Percentiles rank a stretch among this genome's conserved stretches.
These are phyloP conservation scores for Archaeoteleia sp. DNA, from an alignment of 2,888 invertebrate genomes.

Conservation along the genomic window DNA sequence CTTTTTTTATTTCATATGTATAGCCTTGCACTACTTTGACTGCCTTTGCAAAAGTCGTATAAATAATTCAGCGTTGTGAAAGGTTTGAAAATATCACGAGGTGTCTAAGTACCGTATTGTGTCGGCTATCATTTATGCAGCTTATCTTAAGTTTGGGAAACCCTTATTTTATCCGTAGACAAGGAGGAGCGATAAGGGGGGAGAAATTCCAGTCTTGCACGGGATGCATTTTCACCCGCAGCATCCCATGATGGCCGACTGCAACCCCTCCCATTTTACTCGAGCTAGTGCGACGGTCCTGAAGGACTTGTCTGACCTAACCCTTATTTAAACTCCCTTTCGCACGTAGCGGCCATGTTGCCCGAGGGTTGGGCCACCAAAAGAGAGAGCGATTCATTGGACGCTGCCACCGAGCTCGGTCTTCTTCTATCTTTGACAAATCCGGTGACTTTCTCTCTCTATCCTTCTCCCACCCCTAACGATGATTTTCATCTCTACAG, in stretches of 20 bases:
- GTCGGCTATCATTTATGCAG: slow-evolving; percentile 49
- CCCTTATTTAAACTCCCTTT: slow-evolving; percentile 56
- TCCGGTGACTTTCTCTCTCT: slow-evolving; percentile 26
- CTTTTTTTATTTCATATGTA: neutral
- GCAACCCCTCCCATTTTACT: slow-evolving; percentile 59
- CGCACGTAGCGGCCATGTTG: slow-evolving; percentile 71
- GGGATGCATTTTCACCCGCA: slow-evolving; percentile 60
- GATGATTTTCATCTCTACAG: slow-evolving; percentile 33
- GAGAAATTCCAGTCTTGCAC: slow-evolving; percentile 43
- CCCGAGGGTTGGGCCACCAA: slow-evolving; percentile 72
- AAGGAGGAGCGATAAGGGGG: slow-evolving; percentile 39
- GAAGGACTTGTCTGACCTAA: slow-evolving; percentile 61
- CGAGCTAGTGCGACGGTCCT: slow-evolving; percentile 58
- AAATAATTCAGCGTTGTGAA: slow-evolving; percentile 31
- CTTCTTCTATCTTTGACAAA: slow-evolving; percentile 41
- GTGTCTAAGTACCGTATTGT: slow-evolving; percentile 39
- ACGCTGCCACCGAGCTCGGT: slow-evolving; percentile 54
- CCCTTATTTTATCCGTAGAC: slow-evolving; percentile 45
- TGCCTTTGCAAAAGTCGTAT: slow-evolving; percentile 18
- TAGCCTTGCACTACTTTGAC: too few relatives aligned
- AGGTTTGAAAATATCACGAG: slow-evolving; percentile 14
- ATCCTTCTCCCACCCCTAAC: slow-evolving; percentile 56
- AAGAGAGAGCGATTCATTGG: slow-evolving; percentile 72
- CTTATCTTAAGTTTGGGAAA: slow-evolving; percentile 44
- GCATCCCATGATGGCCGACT: slow-evolving; percentile 72